Base-by-base conservation (phyloP, 1,140 invertebrate species). In the Venturia canescens region DNA sequence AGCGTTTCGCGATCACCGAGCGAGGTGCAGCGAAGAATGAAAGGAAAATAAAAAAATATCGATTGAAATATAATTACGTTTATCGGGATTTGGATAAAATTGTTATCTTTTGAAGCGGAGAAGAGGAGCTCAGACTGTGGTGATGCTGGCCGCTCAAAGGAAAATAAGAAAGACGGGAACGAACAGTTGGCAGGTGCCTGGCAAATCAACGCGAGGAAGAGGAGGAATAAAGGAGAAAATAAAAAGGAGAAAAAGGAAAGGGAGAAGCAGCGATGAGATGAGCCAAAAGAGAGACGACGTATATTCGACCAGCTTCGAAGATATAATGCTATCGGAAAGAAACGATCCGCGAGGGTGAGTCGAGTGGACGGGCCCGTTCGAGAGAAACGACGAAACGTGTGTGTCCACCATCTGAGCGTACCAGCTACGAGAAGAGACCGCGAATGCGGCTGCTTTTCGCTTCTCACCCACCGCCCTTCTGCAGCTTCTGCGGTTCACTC, bases 241-340 rank as follows among this genome's bases (percentile, higher is more conserved):
- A 63, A 78, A 34, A 82, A 80, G 72, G 63, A 44, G 21, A 29
- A 44, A 75, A 21, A 15, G 60, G 29, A 60, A 31, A 70, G 3
- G 67, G 11, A 70, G 16, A 31, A 72, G n/a, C 34, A 57, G 50
- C 13, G 16, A 60, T 77, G 80, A 78, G 18, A 74, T 57, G 44
- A 57, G 67, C 21, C 67, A 44, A 38, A 48, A 57, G 23, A 53
- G 50, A 79, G 71, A 70, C 27, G 66, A 77, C 38, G 38, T 74
- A 70, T 70, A 74, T 71, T 26, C 44, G 48, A 80, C 26, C 53
- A 31, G 21, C 38, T 69, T 29, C 13, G 29, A 31, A 31, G 72
- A 75, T 80, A 78, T 85, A 86, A 84, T 85, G 80, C 84, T 87
- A 87, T 87, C 85, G 82, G 84, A 84, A 80, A 80, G 66, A 78